A percentile compares a stretch with the other conserved stretches of the same genome.
These are phyloP conservation scores for Oxyruncus cristatus DNA, from an alignment of 2,113 vertebrate genomes.

Conservation along the genomic window DNA sequence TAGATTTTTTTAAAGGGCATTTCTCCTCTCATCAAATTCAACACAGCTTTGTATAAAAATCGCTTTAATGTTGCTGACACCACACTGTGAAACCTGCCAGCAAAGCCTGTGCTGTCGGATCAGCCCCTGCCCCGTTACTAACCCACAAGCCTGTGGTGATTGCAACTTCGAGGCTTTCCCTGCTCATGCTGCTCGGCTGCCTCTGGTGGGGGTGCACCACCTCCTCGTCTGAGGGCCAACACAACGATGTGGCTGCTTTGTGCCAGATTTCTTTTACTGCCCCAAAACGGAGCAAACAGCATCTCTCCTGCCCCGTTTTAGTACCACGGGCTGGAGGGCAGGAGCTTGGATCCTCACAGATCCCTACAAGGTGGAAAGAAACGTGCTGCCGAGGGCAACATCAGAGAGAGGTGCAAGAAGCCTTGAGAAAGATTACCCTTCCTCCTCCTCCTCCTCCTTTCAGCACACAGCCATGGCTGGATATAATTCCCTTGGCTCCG, in stretches of 20 bases:
- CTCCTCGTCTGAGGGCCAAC: slow-evolving; percentile 2
- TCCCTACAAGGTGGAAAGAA: neutral
- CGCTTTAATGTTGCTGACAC: neutral
- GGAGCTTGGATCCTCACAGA: neutral
- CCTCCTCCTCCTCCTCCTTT: slow-evolving; percentile 23
- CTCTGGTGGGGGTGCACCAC: neutral
- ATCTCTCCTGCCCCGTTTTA: neutral
- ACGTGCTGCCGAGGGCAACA: neutral
- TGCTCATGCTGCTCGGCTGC: neutral
- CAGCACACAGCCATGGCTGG: neutral
- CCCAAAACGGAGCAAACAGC: neutral
- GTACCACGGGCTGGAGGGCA: accelerated
- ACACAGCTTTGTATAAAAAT: neutral
- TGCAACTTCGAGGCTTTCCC: neutral
- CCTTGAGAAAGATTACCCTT: neutral
- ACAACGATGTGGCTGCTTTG: neutral
- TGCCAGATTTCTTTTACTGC: neutral
- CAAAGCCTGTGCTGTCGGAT: neutral
- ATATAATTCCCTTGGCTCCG: slow-evolving; percentile 44
- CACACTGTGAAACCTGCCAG: accelerated
- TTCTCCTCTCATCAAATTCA: neutral
- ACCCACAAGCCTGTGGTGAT: accelerated
- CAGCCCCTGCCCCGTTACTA: neutral
- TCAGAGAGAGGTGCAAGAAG: neutral
- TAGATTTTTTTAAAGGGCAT: neutral